phyloP scores from a whole-genome alignment of 92 coral and sea anemone species.

The Phenganax stokvisi region DNA sequence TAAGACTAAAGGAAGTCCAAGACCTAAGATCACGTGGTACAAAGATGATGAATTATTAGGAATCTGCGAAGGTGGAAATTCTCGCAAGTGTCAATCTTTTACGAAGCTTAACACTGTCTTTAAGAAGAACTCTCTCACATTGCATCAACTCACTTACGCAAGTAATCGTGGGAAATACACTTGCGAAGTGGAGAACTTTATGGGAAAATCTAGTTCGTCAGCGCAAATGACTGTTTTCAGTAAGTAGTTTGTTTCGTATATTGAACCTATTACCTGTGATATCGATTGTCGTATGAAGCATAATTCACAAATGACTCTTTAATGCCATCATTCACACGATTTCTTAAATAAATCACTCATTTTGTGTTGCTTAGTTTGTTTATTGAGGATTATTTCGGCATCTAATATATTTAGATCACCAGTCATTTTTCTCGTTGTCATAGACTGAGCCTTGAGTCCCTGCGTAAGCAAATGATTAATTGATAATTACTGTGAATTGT shows the following conservation, averaged over 20 bases:
- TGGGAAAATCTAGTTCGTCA: slow-evolving; percentile 30
- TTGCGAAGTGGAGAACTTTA: slow-evolving; percentile 36
- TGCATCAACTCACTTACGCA: slow-evolving; percentile 12
- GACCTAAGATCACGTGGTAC: slow-evolving; percentile 41
- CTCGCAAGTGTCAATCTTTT: slow-evolving; percentile 33
- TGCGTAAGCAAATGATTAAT: no score
- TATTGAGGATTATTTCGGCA: no score
- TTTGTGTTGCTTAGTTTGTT: background rate
- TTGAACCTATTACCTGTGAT: background rate
- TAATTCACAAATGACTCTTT: no score
- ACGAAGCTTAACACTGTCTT: slow-evolving; percentile 5
- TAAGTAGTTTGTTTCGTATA: slow-evolving; percentile 6
- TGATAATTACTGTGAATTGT: no score
- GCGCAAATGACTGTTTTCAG: slow-evolving; percentile 22
- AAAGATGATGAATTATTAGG: slow-evolving; percentile 33
- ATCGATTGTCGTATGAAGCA: no score
- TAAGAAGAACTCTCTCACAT: slow-evolving; percentile 30
- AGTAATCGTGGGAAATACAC: slow-evolving; percentile 30
- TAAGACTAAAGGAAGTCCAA: slow-evolving; percentile 39
- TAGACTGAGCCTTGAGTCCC: no score
- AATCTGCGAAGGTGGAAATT: slow-evolving; percentile 36
- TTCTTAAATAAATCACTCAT: background rate
- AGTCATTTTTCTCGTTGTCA: no score
- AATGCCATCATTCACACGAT: no score
- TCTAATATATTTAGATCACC: no score